A percentile compares a stretch with the other conserved stretches of the same genome.
phyloP scores from a whole-genome alignment of 2,797 vertebrate genomes.

The Ambastaia sidthimunki region DNA sequence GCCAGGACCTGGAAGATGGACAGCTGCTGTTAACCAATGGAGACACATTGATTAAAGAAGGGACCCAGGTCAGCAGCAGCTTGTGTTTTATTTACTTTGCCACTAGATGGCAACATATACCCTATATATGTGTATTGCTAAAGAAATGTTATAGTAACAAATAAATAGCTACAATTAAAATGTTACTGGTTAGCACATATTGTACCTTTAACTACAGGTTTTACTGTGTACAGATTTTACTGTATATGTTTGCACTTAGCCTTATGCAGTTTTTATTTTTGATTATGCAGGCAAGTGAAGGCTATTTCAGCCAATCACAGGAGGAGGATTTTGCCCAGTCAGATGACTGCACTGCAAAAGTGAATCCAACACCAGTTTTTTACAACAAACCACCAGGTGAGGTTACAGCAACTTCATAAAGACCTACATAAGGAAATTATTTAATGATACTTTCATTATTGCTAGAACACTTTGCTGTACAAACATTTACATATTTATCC shows the following conservation, averaged over 20 bases:
- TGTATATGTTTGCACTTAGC: conserved; percentile 20
- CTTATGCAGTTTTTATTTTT: conserved; percentile 28
- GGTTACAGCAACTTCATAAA: neutral
- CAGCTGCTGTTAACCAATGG: conserved; percentile 93
- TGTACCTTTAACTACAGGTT: neutral
- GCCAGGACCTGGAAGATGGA: conserved; percentile 72
- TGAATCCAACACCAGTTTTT: conserved; percentile 85
- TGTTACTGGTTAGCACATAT: neutral
- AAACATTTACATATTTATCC: no score
- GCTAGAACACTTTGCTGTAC: no score
- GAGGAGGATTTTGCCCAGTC: conserved; percentile 91
- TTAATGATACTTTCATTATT: no score
- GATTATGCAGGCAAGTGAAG: conserved; percentile 80
- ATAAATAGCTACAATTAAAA: neutral
- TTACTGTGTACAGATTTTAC: neutral
- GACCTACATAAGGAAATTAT: neutral
- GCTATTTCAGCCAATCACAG: conserved; percentile 86
- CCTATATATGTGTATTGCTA: neutral
- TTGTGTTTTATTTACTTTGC: neutral
- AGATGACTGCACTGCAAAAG: conserved; percentile 89
- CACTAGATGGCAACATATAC: conserved; percentile 58
- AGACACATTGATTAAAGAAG: conserved; percentile 90
- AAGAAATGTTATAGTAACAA: neutral
- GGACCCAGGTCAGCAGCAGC: conserved; percentile 83
- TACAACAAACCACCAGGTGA: conserved; percentile 97